Evolutionary conservation across 30 jellyfish, hydroid and myxozoan genomes (phyloP).

Genomic region (Hydra vulgaris): DNA sequence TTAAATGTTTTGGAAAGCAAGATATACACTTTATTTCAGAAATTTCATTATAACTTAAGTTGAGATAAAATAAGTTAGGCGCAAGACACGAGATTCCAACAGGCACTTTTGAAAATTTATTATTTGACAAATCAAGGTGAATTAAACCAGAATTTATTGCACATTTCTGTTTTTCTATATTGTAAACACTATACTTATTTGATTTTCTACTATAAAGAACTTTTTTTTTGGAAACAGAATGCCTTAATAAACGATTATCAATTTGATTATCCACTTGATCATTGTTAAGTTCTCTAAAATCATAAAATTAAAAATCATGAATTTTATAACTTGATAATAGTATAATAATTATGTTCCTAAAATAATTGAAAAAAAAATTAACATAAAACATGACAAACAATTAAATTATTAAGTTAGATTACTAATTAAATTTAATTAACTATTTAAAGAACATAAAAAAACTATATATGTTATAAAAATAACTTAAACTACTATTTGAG

Average conservation of each 20-base stretch:
- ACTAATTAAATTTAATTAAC: no score
- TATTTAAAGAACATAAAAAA: no score
- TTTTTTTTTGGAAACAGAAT: background rate
- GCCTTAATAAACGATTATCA: background rate
- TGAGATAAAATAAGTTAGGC: constrained; percentile 56
- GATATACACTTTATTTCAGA: constrained; percentile 15
- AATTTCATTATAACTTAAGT: constrained; percentile 45
- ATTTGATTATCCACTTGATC: background rate
- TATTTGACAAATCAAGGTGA: background rate
- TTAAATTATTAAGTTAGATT: no score
- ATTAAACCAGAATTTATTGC: background rate
- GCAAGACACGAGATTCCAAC: constrained; percentile 72
- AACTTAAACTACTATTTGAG: no score
- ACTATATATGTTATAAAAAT: no score
- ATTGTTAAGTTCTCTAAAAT: background rate
- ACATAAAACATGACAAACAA: no score
- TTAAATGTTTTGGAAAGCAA: constrained; percentile 21
- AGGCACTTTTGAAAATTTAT: constrained; percentile 42
- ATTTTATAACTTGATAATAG: background rate
- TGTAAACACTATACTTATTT: background rate
- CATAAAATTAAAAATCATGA: background rate
- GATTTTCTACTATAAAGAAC: background rate
- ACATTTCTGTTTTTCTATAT: background rate
- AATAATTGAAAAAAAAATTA: background rate
- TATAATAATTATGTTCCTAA: background rate